Evolutionary conservation across 2,888 invertebrate species (phyloP).

Genomic region (Coremacera marginata): DNA sequence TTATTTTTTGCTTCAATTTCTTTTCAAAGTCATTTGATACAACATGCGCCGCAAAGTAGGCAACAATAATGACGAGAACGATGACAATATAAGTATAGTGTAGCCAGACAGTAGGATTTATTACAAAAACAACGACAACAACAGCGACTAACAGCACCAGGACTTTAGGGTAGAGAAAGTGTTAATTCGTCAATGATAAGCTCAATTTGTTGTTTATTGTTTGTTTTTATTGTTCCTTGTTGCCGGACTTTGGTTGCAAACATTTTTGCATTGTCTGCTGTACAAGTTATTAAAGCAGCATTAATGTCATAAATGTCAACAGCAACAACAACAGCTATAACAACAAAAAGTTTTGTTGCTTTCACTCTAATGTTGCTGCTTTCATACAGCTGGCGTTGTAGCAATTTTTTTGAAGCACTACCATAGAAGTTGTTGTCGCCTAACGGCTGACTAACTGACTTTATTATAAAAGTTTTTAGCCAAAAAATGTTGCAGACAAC

Average conservation of each 20-base stretch:
- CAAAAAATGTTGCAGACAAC: constrained; percentile 20
- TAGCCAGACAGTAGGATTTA: no score
- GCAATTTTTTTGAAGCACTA: not conserved
- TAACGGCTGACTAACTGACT: constrained; percentile 1
- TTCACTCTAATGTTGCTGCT: not conserved
- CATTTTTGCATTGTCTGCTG: no score
- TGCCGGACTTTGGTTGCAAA: no score
- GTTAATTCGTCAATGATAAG: constrained; percentile 65
- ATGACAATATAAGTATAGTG: no score
- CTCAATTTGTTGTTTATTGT: constrained; percentile 56
- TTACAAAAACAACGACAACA: constrained; percentile 10
- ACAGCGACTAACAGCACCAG: not conserved
- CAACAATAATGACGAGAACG: no score
- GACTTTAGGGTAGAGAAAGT: constrained; percentile 49
- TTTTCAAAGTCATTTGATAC: not conserved
- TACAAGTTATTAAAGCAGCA: not conserved
- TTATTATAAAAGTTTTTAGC: constrained; percentile 37
- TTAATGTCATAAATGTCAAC: not conserved
- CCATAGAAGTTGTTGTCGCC: not conserved
- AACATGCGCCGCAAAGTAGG: no score
- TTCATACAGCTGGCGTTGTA: not conserved
- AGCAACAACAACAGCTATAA: no score
- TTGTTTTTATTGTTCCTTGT: not conserved
- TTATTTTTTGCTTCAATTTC: constrained; percentile 20
- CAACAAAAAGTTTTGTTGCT: not conserved